Percentiles rank a stretch among this genome's conserved stretches.
These are phyloP conservation scores for Kryphioiulus occultus DNA, from an alignment of 2,888 invertebrate genomes.

Conservation along the genomic window DNA sequence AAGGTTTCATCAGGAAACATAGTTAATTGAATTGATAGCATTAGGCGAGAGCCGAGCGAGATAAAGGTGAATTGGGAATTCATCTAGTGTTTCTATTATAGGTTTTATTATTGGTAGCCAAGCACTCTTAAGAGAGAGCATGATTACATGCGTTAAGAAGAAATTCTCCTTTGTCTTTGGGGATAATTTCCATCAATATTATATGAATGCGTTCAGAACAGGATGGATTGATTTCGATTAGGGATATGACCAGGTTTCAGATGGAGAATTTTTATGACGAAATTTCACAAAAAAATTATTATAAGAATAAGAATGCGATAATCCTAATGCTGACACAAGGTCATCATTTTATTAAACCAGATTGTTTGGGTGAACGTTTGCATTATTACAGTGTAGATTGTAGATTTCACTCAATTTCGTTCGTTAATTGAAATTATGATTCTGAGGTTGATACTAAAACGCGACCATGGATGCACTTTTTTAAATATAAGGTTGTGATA, in stretches of 20 bases:
- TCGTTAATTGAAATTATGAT: too few species aligned
- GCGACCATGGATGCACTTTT: too few species aligned
- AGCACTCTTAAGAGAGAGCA: neutral
- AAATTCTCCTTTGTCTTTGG: neutral
- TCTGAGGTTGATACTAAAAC: too few species aligned
- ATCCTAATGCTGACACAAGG: neutral
- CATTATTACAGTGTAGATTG: too few species aligned
- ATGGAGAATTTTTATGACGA: neutral
- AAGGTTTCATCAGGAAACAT: neutral
- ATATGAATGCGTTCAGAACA: neutral
- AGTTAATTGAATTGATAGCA: neutral
- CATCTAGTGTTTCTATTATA: neutral
- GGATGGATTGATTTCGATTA: neutral
- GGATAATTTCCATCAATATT: neutral
- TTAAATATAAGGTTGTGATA: too few species aligned
- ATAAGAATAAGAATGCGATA: neutral
- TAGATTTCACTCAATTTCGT: too few species aligned
- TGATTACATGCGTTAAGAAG: neutral
- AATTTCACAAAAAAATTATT: neutral
- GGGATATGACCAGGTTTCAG: neutral
- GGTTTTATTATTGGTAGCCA: neutral
- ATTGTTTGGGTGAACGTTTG: too few species aligned
- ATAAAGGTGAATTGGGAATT: neutral
- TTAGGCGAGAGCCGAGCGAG: neutral
- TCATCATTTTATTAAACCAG: too few species aligned